Evolutionary conservation across 2,797 vertebrate genomes (phyloP), one percentile per base, ranked within the genome.

Genomic region (Pitangus sulphuratus): DNA sequence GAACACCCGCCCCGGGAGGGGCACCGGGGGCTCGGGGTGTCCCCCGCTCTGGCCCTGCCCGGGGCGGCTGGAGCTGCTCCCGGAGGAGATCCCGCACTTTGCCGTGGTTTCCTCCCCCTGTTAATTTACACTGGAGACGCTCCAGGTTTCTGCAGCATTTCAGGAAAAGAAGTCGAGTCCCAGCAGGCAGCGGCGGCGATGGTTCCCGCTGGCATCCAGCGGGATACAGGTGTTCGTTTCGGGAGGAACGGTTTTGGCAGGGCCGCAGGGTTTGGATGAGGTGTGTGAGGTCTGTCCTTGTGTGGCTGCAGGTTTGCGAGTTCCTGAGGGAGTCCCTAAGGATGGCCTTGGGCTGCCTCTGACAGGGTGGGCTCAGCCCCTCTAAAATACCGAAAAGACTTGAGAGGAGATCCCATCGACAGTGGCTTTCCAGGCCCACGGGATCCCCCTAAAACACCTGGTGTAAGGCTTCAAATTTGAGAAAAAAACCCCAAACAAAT

Each of bases 181-280:
- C 7, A 3, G 48, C 66, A 37, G 45, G 69, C 42, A 20, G 66
- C 4, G 4, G 20, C 1, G 53, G 66, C 5, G 4, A 15, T 0
- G 47, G 48, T 4, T 4, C 62, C n/a, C 31, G 51, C 40, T 11
- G 64, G 37, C 30, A 30, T 17, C 33, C 16, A 0, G 9, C 4
- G 7, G 75, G 61, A 33, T 16, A 4, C 15, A 6, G 51, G 22
- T 12, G 79, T 54, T 47, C 7, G 1, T 9, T 7, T 5, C 19
- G 2, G 57, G 14, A 42, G 42, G 51, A 47, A 8, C 0, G 21
- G 12, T 37, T 61, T 8, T 54, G 68, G 54, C 53, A 50, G 24
- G 33, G 42, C 60, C 2, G 2, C 0, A 3, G 45, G 2, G 1
- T 20, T 57, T 9, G 2, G 20, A 12, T 6, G 13, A 61, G 74